A percentile compares a stretch with the other conserved stretches of the same genome.
phyloP scores from a whole-genome alignment of 2,888 invertebrate genomes.

The Ectobius pallidus region DNA sequence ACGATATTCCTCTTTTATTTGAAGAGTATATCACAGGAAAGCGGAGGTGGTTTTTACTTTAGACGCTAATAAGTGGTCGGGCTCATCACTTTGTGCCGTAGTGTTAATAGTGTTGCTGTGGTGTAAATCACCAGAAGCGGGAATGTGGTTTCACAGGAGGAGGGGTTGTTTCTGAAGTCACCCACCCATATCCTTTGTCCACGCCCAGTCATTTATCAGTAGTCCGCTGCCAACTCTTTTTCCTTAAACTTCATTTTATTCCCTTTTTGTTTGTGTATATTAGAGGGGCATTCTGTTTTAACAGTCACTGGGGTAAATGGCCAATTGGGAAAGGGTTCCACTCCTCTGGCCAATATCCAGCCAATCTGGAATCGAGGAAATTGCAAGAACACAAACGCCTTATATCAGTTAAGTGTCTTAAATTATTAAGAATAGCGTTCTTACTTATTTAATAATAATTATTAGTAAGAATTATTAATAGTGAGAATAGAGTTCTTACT shows the following conservation, averaged over 20 bases:
- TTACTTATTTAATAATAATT: no score
- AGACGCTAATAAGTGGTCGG: no score
- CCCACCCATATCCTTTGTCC: background rate
- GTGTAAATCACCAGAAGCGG: background rate
- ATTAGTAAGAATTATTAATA: no score
- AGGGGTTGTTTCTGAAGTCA: background rate
- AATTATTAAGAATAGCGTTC: no score
- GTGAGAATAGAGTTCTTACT: no score
- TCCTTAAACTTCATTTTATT: background rate
- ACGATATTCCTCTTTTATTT: no score
- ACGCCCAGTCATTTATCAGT: background rate
- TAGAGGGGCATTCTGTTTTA: background rate
- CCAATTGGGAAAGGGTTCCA: constrained; percentile 28
- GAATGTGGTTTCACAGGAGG: background rate
- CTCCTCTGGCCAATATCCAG: constrained; percentile 34
- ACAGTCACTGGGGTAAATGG: background rate
- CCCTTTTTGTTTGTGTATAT: background rate
- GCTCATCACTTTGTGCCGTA: no score
- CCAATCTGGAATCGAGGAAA: constrained; percentile 10
- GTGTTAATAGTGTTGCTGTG: no score
- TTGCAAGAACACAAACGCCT: background rate
- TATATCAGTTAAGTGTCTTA: no score
- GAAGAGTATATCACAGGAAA: no score
- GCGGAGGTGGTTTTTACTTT: no score
- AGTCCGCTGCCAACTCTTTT: background rate